A percentile compares a stretch with the other conserved stretches of the same genome.
Evolutionary conservation across 2,888 invertebrate species (phyloP).

Genomic region (Hemicrepidius hirtus): DNA sequence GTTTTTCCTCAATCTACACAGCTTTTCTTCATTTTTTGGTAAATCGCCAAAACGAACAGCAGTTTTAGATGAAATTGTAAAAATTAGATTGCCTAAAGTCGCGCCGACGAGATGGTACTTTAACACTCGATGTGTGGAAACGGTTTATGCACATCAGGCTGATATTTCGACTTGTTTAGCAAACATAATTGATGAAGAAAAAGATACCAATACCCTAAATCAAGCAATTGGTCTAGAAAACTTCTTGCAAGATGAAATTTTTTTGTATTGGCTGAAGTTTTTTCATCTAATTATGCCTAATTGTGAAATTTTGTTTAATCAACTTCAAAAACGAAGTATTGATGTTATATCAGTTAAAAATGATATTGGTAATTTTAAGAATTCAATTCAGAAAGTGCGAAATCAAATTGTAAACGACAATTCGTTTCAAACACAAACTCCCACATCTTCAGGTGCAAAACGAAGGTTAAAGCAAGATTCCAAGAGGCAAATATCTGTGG

Average conservation of each 20-base stretch:
- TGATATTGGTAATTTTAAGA: conserved; percentile 33
- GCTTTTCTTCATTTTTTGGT: conserved; percentile 5
- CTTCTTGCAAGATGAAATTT: conserved; percentile 36
- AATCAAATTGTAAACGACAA: too few species aligned
- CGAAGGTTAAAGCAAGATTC: too few species aligned
- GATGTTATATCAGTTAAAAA: conserved; percentile 35
- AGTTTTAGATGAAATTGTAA: conserved; percentile 40
- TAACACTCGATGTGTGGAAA: conserved; percentile 49
- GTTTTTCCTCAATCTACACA: conserved; percentile 19
- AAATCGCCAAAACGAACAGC: background rate
- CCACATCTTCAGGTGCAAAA: too few species aligned
- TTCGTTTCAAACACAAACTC: too few species aligned
- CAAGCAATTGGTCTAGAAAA: conserved; percentile 19
- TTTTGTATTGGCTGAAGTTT: conserved; percentile 40
- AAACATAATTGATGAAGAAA: conserved; percentile 2
- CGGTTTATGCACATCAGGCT: conserved; percentile 9
- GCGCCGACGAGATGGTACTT: conserved; percentile 45
- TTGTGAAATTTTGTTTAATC: conserved; percentile 33
- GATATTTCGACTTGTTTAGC: conserved; percentile 22
- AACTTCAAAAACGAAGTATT: conserved; percentile 16
- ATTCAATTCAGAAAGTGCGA: conserved; percentile 32
- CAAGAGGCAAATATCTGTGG: too few species aligned
- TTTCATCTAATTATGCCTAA: conserved; percentile 36
- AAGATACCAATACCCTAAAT: conserved; percentile 24
- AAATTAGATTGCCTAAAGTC: conserved; percentile 34